Base-by-base conservation (phyloP, 2,888 invertebrate genomes). In the Nomada flava region DNA sequence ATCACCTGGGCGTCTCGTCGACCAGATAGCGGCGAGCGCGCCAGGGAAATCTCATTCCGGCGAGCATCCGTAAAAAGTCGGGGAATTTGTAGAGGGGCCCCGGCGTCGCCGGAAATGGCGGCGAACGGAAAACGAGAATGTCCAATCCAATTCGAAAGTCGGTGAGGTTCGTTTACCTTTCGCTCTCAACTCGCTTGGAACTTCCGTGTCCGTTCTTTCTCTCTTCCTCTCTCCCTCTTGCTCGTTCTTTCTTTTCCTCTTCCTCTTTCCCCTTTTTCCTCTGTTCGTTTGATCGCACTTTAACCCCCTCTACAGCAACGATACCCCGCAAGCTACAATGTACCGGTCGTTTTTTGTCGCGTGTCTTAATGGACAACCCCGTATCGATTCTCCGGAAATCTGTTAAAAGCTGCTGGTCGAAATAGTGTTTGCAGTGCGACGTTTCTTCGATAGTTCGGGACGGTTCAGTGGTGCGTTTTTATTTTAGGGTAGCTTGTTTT, bases 31-130 rank as follows among this genome's bases (percentile, higher is more conserved):
- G 52, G 60, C 50, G 52, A 57, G 20, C 67, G 53, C 47, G 52
- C 47, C 59, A 74, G 52, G 80, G 80, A 77, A 83, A 83, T 81
- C 81, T 81, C 76, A 77, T 83, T 77, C 63, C 64, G 29, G 15
- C n/a, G 64, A 73, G 71, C 69, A 70, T 76, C 74, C 57, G 76
- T 77, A 79, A 86, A 79, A 80, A 80, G 72, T 77, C 50, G 11
- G 55, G 71, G 70, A 81, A 86, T 79, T 84, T 68, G 59, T 74
- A 50, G 73, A 63, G 57, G 63, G 44, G 59, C 50, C 72, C 52
- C 53, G 36, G 15, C 71, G 65, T 71, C 71, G 59, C 52, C 53
- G 70, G 76, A 82, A 82, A 79, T 74, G 73, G 68, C 64, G 63
- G 42, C 53, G 67, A 64, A 74, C 75, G 71, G 68, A 53, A 36